Evolutionary conservation across 2,888 invertebrate genomes (phyloP).

Genomic region (Willowsia nigromaculata): DNA sequence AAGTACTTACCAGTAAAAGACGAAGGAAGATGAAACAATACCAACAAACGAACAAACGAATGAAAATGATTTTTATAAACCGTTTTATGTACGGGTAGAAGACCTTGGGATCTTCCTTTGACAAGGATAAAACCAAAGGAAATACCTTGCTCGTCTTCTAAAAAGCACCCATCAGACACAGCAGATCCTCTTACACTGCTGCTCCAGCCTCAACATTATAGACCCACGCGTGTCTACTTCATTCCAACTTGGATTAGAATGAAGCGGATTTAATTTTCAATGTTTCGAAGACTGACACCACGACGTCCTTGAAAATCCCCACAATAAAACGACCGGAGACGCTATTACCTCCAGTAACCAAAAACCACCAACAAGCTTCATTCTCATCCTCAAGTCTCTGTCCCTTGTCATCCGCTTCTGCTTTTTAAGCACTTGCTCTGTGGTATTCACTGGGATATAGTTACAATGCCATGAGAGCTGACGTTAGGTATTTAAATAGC

Average conservation of each 20-base stretch:
- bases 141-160: background rate
- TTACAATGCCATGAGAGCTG: background rate
- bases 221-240: conserved; percentile 25
- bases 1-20: no score
- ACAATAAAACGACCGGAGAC: conserved; percentile 10
- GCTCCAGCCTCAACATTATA: background rate
- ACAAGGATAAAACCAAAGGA: conserved; percentile 30
- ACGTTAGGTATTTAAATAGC: no score
- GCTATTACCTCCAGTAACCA: background rate
- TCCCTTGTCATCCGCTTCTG: background rate
- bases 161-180: conserved; percentile 8
- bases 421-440: no score
- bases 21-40: no score
- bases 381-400: background rate
- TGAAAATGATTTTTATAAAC: background rate
- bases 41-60: background rate
- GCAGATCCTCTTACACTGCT: background rate
- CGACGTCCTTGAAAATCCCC: conserved; percentile 18
- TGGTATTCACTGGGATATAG: no score
- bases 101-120: conserved; percentile 10
- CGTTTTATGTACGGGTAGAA: no score
- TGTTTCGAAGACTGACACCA: conserved; percentile 17
- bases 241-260: conserved; percentile 18
- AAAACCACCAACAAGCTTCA: background rate
- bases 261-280: conserved; percentile 54